These are phyloP conservation scores for Eupithecia vulgata DNA, from an alignment of 2,888 invertebrate genomes.

Conservation along the genomic window DNA sequence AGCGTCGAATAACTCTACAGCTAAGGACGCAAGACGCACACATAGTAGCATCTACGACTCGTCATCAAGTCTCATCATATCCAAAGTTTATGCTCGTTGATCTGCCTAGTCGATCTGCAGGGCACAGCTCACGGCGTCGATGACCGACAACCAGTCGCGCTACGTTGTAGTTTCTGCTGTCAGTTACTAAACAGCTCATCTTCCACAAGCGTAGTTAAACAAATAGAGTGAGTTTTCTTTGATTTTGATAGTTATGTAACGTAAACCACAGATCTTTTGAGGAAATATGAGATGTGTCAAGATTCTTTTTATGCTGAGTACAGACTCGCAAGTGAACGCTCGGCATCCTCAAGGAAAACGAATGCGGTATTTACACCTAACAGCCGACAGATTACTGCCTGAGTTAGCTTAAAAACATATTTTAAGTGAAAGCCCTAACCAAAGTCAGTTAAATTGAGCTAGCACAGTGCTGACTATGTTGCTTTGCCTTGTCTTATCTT, in stretches of 20 bases:
- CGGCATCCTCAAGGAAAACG: background rate
- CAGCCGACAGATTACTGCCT: background rate
- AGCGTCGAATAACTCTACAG: slow-evolving; percentile 56
- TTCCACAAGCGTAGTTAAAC: too few species aligned
- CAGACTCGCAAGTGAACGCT: too few species aligned
- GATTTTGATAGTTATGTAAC: too few species aligned
- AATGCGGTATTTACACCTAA: background rate
- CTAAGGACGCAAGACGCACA: slow-evolving; percentile 34
- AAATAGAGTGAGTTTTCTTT: too few species aligned
- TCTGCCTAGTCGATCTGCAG: too few species aligned
- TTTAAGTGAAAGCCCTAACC: background rate
- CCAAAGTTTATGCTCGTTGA: slow-evolving; percentile 22
- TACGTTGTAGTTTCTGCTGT: too few species aligned
- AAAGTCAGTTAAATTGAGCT: background rate
- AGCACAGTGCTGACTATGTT: background rate
- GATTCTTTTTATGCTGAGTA: too few species aligned
- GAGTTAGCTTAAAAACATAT: background rate
- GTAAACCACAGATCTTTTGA: too few species aligned
- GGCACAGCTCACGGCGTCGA: background rate
- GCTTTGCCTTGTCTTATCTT: background rate
- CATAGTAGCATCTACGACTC: slow-evolving; percentile 58
- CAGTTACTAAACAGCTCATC: too few species aligned
- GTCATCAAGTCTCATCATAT: slow-evolving; percentile 71
- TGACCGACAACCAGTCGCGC: background rate
- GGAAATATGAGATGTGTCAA: too few species aligned